phyloP scores from a whole-genome alignment of 2,797 vertebrate species.

The Acestrorhynchus altus region DNA sequence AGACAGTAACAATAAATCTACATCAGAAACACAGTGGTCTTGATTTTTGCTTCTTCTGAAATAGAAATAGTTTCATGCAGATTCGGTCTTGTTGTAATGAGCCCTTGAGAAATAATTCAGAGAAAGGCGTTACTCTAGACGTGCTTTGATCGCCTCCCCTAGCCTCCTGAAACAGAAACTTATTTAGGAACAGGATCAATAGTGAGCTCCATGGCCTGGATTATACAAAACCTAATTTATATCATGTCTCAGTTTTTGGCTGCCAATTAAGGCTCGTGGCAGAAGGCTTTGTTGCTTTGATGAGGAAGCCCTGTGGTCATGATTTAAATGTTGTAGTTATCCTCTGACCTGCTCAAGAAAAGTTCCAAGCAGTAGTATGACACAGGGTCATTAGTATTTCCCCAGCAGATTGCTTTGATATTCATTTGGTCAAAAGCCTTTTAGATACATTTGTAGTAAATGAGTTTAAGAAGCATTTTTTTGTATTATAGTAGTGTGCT shows the following conservation, averaged over 20 bases:
- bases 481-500: background rate
- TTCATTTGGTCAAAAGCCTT: background rate
- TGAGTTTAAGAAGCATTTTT: background rate
- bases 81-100: background rate
- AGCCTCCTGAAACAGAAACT: conserved; percentile 22
- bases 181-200: conserved; percentile 36
- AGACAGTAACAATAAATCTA: too few species aligned
- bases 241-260: conserved; percentile 43
- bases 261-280: conserved; percentile 48
- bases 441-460: background rate
- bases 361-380: conserved; percentile 8
- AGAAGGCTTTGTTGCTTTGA: conserved; percentile 39
- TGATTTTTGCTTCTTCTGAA: background rate
- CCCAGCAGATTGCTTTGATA: conserved; percentile 22
- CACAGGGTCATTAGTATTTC: conserved; percentile 28
- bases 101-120: background rate
- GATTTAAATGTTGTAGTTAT: conserved; percentile 50
- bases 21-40: too few species aligned
- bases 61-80: background rate
- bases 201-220: conserved; percentile 28
- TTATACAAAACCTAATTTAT: conserved; percentile 32
- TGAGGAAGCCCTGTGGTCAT: conserved; percentile 30
- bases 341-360: conserved; percentile 44
- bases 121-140: background rate
- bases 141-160: conserved; percentile 36